A percentile compares a stretch with the other conserved stretches of the same genome.
phyloP scores from a whole-genome alignment of 2,888 invertebrate genomes.

The Glaucopsyche alexis region DNA sequence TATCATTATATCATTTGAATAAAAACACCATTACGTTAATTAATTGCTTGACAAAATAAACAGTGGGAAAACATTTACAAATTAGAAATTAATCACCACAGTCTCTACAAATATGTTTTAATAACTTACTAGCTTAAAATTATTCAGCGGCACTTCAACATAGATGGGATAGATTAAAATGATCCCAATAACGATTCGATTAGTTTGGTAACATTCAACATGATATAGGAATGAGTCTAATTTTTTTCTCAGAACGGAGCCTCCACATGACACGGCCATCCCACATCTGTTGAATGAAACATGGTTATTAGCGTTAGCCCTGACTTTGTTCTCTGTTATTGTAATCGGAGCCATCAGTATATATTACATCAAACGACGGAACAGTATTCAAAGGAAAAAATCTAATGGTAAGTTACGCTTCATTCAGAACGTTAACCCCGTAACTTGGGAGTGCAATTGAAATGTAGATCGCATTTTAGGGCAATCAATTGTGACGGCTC shows the following conservation, averaged over 20 bases:
- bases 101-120: not conserved
- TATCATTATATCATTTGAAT: slow-evolving; percentile 28
- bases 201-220: not conserved
- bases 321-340: slow-evolving; percentile 65
- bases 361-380: slow-evolving; percentile 68
- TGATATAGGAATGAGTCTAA: slow-evolving; percentile 23
- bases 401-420: slow-evolving; percentile 58
- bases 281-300: slow-evolving; percentile 71
- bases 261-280: slow-evolving; percentile 68
- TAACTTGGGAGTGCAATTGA: slow-evolving; percentile 51
- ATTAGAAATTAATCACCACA: slow-evolving; percentile 22
- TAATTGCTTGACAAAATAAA: slow-evolving; percentile 18
- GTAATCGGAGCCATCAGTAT: slow-evolving; percentile 67
- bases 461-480: slow-evolving; percentile 67
- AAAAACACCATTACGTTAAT: slow-evolving; percentile 19
- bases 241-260: slow-evolving; percentile 61
- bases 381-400: slow-evolving; percentile 69
- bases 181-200: slow-evolving; percentile 8
- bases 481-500: slow-evolving; percentile 75
- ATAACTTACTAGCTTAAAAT: slow-evolving; percentile 2
- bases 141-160: not conserved
- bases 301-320: slow-evolving; percentile 68
- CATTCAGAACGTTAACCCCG: slow-evolving; percentile 37
- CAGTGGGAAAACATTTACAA: slow-evolving; percentile 27
- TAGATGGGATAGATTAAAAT: not conserved